Evolutionary conservation across 2,888 invertebrate species (phyloP).

Genomic region (Leucozona laternaria): DNA sequence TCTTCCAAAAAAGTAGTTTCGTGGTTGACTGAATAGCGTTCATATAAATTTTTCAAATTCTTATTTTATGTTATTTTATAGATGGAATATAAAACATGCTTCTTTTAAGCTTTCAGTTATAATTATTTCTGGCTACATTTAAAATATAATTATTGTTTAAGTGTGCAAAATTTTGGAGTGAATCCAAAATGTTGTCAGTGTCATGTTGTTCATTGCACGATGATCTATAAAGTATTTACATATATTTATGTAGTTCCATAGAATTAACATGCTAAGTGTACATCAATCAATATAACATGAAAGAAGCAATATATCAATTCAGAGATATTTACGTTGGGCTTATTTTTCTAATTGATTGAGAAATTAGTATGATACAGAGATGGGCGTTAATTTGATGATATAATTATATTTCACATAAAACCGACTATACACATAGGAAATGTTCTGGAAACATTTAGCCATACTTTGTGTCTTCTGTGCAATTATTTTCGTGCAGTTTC

Average conservation of each 20-base stretch:
- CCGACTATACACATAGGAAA: not conserved
- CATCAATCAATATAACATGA: not conserved
- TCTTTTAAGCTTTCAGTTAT: not conserved
- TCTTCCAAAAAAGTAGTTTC: not conserved
- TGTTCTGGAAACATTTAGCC: too few relatives aligned
- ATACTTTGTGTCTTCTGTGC: too few relatives aligned
- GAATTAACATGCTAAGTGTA: not conserved
- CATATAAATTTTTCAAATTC: not conserved
- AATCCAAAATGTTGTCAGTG: slow-evolving; percentile 23
- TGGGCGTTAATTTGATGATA: not conserved
- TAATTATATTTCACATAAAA: not conserved
- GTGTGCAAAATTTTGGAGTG: slow-evolving; percentile 2
- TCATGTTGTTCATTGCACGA: not conserved
- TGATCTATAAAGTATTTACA: not conserved
- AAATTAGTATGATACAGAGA: not conserved
- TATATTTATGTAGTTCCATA: not conserved
- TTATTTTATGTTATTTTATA: slow-evolving; percentile 12
- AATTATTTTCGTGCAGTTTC: too few relatives aligned
- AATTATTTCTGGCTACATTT: not conserved
- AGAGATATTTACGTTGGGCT: not conserved
- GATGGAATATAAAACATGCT: not conserved
- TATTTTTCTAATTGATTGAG: not conserved
- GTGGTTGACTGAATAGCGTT: slow-evolving; percentile 11
- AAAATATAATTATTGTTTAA: not conserved
- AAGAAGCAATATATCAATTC: not conserved